These are phyloP conservation scores for Rhynchomys soricoides DNA, from an alignment of 2,113 vertebrate genomes.

Conservation along the genomic window DNA sequence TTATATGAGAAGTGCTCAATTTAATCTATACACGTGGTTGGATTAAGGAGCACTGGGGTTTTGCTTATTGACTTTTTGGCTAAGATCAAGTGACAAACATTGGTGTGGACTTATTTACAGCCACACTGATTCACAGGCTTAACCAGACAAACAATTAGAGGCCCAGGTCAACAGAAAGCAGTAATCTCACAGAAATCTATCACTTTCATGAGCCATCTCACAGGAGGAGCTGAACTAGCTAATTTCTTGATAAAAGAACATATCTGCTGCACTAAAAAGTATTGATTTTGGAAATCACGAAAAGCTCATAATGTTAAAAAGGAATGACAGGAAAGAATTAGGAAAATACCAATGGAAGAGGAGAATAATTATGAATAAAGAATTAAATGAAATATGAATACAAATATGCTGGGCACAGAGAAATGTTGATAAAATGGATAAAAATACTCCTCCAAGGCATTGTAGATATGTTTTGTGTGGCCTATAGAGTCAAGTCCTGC, in stretches of 20 bases:
- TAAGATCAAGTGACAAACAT: not conserved
- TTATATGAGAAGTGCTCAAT: not conserved
- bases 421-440: not conserved
- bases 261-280: not conserved
- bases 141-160: not conserved
- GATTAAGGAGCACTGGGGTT: not conserved
- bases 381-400: constrained; percentile 37
- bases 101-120: not conserved
- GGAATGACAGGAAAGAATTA: not conserved
- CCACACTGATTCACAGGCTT: not conserved
- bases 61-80: not conserved
- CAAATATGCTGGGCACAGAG: not conserved
- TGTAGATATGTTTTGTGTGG: not conserved
- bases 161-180: no score
- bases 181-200: not conserved
- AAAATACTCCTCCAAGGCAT: not conserved
- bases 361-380: not conserved
- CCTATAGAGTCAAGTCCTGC: not conserved
- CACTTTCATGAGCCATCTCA: not conserved
- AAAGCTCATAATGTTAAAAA: constrained; percentile 33
- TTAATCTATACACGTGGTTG: not conserved
- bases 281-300: constrained; percentile 48
- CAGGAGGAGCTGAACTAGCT: not conserved
- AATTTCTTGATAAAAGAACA: not conserved
- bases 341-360: not conserved